Evolutionary conservation across 2,113 vertebrate genomes (phyloP).

Genomic region (Prochilodus magdalenae): DNA sequence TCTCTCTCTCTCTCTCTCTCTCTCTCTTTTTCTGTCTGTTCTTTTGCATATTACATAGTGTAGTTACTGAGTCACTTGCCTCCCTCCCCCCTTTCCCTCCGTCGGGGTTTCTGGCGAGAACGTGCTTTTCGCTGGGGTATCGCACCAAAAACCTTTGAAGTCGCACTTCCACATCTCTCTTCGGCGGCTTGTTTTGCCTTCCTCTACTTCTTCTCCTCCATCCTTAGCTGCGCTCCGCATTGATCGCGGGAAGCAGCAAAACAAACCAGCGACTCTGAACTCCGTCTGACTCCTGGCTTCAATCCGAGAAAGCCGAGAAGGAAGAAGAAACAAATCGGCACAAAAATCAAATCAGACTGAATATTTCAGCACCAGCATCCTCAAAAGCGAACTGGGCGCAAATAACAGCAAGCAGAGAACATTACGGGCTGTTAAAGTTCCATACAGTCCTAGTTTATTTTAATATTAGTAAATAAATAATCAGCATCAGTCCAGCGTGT

Average conservation of each 20-base stretch:
- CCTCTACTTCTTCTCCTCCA: slow-evolving; percentile 47
- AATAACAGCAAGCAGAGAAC: background rate
- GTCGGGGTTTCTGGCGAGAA: slow-evolving; percentile 53
- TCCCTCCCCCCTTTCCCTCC: slow-evolving; percentile 27
- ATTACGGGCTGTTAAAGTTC: background rate
- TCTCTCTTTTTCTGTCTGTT: slow-evolving; percentile 29
- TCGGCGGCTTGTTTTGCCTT: background rate
- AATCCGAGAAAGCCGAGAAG: slow-evolving; percentile 43
- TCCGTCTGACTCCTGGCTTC: slow-evolving; percentile 55
- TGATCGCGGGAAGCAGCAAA: slow-evolving; percentile 34
- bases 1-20: no score
- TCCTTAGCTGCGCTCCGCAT: slow-evolving; percentile 26
- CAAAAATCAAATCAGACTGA: slow-evolving; percentile 44
- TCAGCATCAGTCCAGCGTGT: background rate
- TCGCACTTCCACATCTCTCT: slow-evolving; percentile 21
- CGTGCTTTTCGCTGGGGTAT: slow-evolving; percentile 40
- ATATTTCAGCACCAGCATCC: slow-evolving; percentile 62
- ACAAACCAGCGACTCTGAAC: slow-evolving; percentile 59
- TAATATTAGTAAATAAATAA: slow-evolving; percentile 54
- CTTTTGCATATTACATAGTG: slow-evolving; percentile 55
- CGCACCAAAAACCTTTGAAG: slow-evolving; percentile 53
- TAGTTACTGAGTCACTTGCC: slow-evolving; percentile 50
- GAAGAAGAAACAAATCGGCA: background rate
- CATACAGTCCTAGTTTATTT: no score
- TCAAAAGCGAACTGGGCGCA: slow-evolving; percentile 34